Percentiles rank a stretch among this genome's conserved stretches.
phyloP scores from a whole-genome alignment of 2,888 invertebrate genomes.

The Papilio protenor region DNA sequence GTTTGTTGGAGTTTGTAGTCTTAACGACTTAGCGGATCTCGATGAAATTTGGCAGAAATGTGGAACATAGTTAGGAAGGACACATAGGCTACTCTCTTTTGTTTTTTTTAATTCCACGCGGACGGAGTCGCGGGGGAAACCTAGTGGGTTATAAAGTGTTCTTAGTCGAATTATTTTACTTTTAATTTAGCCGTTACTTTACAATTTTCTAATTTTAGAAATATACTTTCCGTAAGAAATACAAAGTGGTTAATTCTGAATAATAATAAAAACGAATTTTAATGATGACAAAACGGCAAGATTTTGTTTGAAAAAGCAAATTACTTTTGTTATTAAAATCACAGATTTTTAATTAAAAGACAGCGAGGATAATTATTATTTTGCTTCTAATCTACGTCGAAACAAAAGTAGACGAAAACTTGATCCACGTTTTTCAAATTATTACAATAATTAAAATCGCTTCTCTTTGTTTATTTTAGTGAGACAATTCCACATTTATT shows the following conservation, averaged over 20 bases:
- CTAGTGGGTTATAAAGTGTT: no score
- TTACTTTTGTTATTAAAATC: conserved; percentile 13
- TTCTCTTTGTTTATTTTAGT: neutral
- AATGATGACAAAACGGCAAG: conserved; percentile 20
- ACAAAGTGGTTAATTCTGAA: neutral
- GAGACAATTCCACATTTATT: no score
- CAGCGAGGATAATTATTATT: neutral
- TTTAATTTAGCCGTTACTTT: neutral
- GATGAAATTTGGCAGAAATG: no score
- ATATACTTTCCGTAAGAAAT: neutral
- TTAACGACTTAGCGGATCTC: no score
- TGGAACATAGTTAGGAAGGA: no score
- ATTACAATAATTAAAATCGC: neutral
- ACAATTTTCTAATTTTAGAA: neutral
- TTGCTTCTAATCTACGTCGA: neutral
- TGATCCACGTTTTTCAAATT: neutral
- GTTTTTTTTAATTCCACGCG: no score
- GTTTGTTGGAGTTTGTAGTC: no score
- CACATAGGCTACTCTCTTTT: no score
- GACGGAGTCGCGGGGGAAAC: no score
- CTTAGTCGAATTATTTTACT: no score
- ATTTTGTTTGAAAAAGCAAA: neutral
- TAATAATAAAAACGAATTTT: neutral
- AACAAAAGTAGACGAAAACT: conserved; percentile 3
- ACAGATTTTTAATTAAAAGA: conserved; percentile 12